Base-by-base conservation (phyloP, 2,888 invertebrate genomes). In the Drosophila algonquin region DNA sequence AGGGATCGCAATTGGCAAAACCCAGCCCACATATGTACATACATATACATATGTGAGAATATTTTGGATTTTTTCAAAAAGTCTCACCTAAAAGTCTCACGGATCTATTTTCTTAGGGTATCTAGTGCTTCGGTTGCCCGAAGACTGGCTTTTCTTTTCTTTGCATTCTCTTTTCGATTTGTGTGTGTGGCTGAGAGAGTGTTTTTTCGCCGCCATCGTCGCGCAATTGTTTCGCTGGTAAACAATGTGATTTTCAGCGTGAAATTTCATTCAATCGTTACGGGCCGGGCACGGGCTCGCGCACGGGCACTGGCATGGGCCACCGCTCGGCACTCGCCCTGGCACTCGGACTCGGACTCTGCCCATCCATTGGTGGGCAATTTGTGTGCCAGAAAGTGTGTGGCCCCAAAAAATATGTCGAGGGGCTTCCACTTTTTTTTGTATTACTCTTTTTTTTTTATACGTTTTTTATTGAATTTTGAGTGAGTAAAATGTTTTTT, bases 201-300 rank as follows among this genome's bases (percentile, higher is more conserved):
- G 45, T 57, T 27, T 35, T 60, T 67, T 70, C 6, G 40, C 46
- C 40, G 44, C 46, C 54, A 44, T 57, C 30, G 57, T 55, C 46
- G 53, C 46, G 64, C 63, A 81, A 78, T 77, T 81, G 81, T 83
- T 84, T 73, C 73, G 58, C 69, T 73, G 79, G 75, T 73, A 79
- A 75, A 87, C 84, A 85, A 81, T 87, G 79, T 76, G 86, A 85
- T 76, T 82, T 87, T 75, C 86, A 76, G 78, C 81, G 80, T 87
- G 74, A 83, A 87, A 85, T 81, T 87, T 85, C 75, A 85, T 85
- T 87, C 86, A 81, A 82, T 84, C 75, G 73, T 50, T 45, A 50
- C 40, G 73, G 67, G 54, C 56, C 46, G 65, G 69, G 58, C 32
- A 35, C 10, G 32, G 35, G 35, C 35, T 1, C 35, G 12, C 12